Evolutionary conservation across 2,888 invertebrate species (phyloP).

Genomic region (Patella caerulea): DNA sequence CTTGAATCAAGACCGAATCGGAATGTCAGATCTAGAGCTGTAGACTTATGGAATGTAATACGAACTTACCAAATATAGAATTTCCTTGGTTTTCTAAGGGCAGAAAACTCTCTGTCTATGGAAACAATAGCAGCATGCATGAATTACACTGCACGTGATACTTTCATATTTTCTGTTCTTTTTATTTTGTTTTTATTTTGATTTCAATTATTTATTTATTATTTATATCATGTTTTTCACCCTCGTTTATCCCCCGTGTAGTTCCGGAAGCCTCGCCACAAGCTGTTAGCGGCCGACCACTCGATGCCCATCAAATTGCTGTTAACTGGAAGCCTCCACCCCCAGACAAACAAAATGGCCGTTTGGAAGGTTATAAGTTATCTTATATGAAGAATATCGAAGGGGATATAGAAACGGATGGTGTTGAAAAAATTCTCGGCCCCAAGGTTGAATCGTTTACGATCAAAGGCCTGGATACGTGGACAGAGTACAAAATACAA

Average conservation of each 20-base stretch:
- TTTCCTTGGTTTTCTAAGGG: too few relatives aligned
- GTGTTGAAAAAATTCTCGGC: constrained; percentile 55
- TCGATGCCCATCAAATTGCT: constrained; percentile 89
- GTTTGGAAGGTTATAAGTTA: constrained; percentile 64
- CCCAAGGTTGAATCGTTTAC: constrained; percentile 75
- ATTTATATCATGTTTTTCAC: constrained; percentile 32
- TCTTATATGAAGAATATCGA: constrained; percentile 71
- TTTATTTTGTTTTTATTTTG: constrained; percentile 51
- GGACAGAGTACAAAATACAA: constrained; percentile 98
- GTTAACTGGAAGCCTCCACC: constrained; percentile 95
- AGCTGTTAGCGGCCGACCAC: constrained; percentile 90
- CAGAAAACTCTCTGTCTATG: too few relatives aligned
- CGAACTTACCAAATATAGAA: too few relatives aligned
- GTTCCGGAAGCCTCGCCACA: constrained; percentile 97
- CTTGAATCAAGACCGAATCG: too few relatives aligned
- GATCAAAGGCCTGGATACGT: constrained; percentile 91
- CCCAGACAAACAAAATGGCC: constrained; percentile 89
- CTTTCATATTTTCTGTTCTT: constrained; percentile 14
- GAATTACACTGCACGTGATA: constrained; percentile 8
- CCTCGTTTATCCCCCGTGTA: constrained; percentile 68
- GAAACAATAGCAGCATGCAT: too few relatives aligned
- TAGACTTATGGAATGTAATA: too few relatives aligned
- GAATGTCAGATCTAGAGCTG: too few relatives aligned
- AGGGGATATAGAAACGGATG: constrained; percentile 76
- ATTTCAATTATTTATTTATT: constrained; percentile 39